Conservation (phyloP, 2,113 vertebrate genomes). For the Eurystomus gularis region DNA sequence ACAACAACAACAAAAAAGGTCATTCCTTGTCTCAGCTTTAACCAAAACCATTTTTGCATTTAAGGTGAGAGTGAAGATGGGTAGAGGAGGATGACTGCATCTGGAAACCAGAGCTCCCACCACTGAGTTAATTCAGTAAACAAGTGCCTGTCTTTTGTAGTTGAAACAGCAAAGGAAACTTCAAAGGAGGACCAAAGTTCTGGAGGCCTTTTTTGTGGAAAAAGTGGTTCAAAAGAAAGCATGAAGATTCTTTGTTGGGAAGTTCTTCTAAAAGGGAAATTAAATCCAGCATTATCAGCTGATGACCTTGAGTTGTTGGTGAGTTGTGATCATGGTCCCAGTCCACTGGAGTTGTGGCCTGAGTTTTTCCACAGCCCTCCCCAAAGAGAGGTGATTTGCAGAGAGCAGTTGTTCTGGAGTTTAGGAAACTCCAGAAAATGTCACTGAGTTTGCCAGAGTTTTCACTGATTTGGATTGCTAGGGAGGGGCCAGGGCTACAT, state of each 20-base stretch:
- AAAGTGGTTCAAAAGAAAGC: not conserved
- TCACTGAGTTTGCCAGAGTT: not conserved
- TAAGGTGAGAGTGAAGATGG: not conserved
- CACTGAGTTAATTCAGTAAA: not conserved
- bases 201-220: not conserved
- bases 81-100: not conserved
- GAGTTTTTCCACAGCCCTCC: not conserved
- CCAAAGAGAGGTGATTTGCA: not conserved
- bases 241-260: not conserved
- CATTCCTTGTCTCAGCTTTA: not conserved
- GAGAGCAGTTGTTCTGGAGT: not conserved
- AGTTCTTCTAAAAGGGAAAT: not conserved
- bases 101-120: not conserved
- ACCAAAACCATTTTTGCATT: not conserved
- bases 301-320: not conserved
- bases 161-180: not conserved
- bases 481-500: fast-evolving
- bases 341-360: not conserved
- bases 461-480: not conserved
- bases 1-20: not conserved
- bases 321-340: not conserved
- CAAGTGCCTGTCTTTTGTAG: not conserved
- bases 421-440: not conserved
- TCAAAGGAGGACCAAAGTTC: not conserved
- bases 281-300: not conserved